Percentiles rank a stretch among this genome's conserved stretches.
Evolutionary conservation across 2,113 vertebrate species (phyloP).

Genomic region (Dicrurus megarhynchus): DNA sequence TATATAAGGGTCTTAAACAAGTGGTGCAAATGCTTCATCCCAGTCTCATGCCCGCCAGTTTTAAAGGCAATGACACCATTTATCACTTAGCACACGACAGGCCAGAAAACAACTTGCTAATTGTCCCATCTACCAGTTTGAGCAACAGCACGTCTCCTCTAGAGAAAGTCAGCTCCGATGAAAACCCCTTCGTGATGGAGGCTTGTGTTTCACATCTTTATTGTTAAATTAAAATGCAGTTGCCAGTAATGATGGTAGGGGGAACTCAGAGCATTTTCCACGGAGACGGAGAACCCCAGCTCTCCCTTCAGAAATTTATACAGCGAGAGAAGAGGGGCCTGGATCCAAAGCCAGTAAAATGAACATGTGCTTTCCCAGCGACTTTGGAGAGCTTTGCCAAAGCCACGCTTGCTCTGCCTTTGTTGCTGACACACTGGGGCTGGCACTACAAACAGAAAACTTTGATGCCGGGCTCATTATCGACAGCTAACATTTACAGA

Average conservation of each 20-base stretch:
- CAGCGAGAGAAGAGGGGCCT: neutral
- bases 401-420: neutral
- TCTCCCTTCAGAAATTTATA: neutral
- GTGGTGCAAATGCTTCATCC: neutral
- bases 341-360: neutral
- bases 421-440: neutral
- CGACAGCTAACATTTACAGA: neutral
- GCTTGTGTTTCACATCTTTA: neutral
- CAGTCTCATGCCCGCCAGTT: neutral
- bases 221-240: neutral
- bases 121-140: neutral
- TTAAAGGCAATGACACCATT: neutral
- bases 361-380: accelerated
- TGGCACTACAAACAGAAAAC: neutral
- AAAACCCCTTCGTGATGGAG: neutral
- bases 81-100: neutral
- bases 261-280: neutral
- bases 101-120: neutral
- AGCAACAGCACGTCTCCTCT: neutral
- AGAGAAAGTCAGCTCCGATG: neutral
- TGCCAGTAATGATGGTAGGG: accelerated
- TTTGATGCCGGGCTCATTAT: neutral
- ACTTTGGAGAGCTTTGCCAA: neutral
- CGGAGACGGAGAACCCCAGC: neutral
- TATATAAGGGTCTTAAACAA: neutral